Conservation (phyloP, 2,797 vertebrate species). For the Helicolenus hilgendorfi region DNA sequence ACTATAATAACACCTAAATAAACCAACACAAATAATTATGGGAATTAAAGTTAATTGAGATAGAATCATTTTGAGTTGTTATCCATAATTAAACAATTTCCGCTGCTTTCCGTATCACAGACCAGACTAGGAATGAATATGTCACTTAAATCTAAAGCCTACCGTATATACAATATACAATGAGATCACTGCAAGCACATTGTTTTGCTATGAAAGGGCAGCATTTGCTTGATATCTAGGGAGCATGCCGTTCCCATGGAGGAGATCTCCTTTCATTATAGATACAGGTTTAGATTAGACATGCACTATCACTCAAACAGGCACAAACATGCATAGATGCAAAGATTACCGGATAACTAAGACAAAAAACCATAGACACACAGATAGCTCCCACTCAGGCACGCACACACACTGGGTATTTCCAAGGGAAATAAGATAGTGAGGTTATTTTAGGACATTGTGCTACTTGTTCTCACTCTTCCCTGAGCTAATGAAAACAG, state of each 20-base stretch:
- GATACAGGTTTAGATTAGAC: constrained; percentile 31
- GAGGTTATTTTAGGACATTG: constrained; percentile 62
- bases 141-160: constrained; percentile 9
- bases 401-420: constrained; percentile 70
- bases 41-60: neutral
- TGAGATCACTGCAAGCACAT: constrained; percentile 12
- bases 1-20: neutral
- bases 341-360: constrained; percentile 46
- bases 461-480: constrained; percentile 40
- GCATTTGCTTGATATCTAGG: constrained; percentile 29
- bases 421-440: constrained; percentile 77
- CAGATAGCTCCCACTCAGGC: constrained; percentile 12
- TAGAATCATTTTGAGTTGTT: neutral
- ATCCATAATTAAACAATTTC: neutral
- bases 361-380: constrained; percentile 13
- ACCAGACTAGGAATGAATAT: neutral
- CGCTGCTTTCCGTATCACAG: neutral
- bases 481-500: constrained; percentile 48
- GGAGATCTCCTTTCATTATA: constrained; percentile 34
- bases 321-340: constrained; percentile 42
- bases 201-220: constrained; percentile 44
- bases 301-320: constrained; percentile 31
- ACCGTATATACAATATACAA: neutral
- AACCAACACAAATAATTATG: neutral
- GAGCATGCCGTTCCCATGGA: constrained; percentile 12